Evolutionary conservation across 2,888 invertebrate genomes (phyloP), one percentile per base, ranked within the genome.

Genomic region (Ectropis crepuscularia): DNA sequence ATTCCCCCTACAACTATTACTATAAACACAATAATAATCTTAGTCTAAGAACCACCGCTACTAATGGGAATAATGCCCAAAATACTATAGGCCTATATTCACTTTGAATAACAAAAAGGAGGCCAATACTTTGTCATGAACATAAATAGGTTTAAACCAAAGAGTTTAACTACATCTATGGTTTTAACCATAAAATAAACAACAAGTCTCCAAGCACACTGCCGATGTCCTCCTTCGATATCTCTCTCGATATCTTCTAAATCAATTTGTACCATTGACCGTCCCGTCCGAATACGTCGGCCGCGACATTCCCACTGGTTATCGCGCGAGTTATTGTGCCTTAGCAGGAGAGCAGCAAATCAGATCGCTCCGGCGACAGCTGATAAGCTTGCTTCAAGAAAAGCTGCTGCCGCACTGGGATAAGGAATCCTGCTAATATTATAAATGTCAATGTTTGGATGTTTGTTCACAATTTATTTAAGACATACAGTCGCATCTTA

Each of bases 351-450:
- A 28, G 39, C 48, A 45, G 60, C 60, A 63, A 63, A 63, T 59
- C 58, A 63, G 63, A 63, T 63, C 54, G 50, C 5, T 9, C 36
- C 38, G 58, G n/a, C 11, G 63, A 63, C 63, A 63, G 58, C 51
- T 64, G 64, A 64, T 64, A 60, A 53, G 41, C 48, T 37, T 37
- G 38, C 6, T 49, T 37, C 7, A 7, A 50, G 12, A 8, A 28
- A 28, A 28, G 16, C 16, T 50, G 12, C 38, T 1, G 9, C 8
- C 5, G 38, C 38, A 50, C 50, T 50, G n/a, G 49, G n/a, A 49
- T 49, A n/a, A n/a, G 49, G 4, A n/a, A 7, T 46, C 7, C 46
- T 16, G 5, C 16, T 28, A 28, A 28, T 28, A 28, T 28, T 28
- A 28, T 4, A 28, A 28, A 28, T 28, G 16, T 28, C 16, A 28